Conservation (phyloP, 2,888 invertebrate genomes). For the Agrypnus murinus region DNA sequence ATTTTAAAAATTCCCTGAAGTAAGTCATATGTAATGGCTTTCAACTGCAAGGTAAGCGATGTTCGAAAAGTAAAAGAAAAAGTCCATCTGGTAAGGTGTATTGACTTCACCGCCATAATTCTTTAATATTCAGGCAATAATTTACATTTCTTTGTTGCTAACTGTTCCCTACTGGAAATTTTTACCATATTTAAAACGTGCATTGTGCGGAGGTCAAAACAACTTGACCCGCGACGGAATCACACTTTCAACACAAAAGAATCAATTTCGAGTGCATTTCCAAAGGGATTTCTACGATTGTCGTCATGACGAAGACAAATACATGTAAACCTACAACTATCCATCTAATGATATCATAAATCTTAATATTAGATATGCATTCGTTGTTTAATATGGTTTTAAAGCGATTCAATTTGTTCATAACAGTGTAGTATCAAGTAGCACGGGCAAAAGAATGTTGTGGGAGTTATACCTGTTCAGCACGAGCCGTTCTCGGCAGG, state of each 20-base stretch:
- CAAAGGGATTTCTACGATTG: conserved; percentile 27
- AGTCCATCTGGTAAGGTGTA: conserved; percentile 42
- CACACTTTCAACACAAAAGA: conserved; percentile 44
- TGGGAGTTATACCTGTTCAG: conserved; percentile 59
- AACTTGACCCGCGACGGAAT: conserved; percentile 43
- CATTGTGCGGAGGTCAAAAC: conserved; percentile 49
- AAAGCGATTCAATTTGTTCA: conserved; percentile 53
- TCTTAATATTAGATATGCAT: conserved; percentile 25
- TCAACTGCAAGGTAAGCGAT: conserved; percentile 25
- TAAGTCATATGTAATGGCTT: conserved; percentile 29
- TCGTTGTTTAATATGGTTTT: conserved; percentile 46
- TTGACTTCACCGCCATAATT: conserved; percentile 51
- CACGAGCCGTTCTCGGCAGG: conserved; percentile 49
- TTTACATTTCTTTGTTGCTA: conserved; percentile 54
- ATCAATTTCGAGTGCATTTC: conserved; percentile 36
- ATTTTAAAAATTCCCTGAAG: conserved; percentile 17
- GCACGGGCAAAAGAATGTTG: conserved; percentile 57
- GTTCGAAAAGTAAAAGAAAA: conserved; percentile 36
- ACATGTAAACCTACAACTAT: conserved; percentile 16
- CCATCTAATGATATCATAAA: conserved; percentile 32
- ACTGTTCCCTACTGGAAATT: conserved; percentile 50
- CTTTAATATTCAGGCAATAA: conserved; percentile 52
- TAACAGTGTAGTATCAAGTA: conserved; percentile 56
- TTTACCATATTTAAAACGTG: conserved; percentile 53
- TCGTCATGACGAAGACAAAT: conserved; percentile 20